Base-by-base conservation (phyloP, 2,888 invertebrate species). In the Nebria brevicollis region DNA sequence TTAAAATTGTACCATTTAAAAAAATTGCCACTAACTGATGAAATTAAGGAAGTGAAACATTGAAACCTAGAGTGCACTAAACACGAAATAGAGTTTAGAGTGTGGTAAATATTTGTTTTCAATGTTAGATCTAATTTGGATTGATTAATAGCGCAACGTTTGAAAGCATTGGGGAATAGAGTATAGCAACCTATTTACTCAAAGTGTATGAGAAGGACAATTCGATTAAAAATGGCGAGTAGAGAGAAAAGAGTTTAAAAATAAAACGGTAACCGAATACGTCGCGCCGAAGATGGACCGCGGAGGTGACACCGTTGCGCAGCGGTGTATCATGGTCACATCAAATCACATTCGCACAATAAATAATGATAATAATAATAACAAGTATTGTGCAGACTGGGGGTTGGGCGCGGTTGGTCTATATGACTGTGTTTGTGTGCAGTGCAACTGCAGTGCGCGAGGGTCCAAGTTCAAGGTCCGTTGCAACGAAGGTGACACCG, bases 401-500 rank as follows among this genome's bases (percentile, higher is more conserved):
- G 54, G 20, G 15, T 26, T 10, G 66, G 43, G 64, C 54, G 66
- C 73, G 72, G 73, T 43, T 72, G 64, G 25, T 25, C 15, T 25
- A 73, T 34, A 26, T 10, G 72, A 77, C 11, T 26, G 20, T 70
- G 70, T 70, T 26, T 70, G 70, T 68, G 26, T 70, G 79, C 76
- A 64, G 70, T 70, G 82, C 77, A 76, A 66, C 80, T 73, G 77
- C 72, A 73, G 20, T 81, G 81, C 77, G 73, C 75, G 34, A 72
- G 77, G 81, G 81, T 81, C 76, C 81, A 81, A 81, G 81, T 81
- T 81, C 81, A 81, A 77, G 81, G 81, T 77, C 64, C 76, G 75
- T 42, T 73, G 80, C 64, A 54, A 54, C 54, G 80, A 90, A 90
- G 90, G 91, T 90, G 90, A 90, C 90, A 91, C 90, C 87, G 90